Evolutionary conservation across 2,113 vertebrate genomes (phyloP), one percentile per base, ranked within the genome.

Genomic region (Gymnogyps californianus): DNA sequence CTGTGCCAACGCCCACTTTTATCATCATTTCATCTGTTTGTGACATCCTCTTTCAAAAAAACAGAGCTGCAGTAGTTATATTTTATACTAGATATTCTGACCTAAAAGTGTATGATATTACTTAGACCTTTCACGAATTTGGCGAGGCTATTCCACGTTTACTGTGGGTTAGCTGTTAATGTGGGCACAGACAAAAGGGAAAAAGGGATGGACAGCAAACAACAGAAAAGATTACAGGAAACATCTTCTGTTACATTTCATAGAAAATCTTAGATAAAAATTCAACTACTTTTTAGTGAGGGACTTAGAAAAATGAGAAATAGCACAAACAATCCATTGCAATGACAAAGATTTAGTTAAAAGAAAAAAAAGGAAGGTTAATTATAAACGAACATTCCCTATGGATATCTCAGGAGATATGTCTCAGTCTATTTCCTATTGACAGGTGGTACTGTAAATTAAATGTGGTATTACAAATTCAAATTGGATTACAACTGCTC

Each of bases 361-460:
- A 96, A 91, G 87, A 88, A 82, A 93, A 96, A 93, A 87, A 90
- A 80, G 66, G 26, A 28, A 93, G 78, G 86, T 95, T 98, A 96
- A 97, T 97, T 98, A 94, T 96, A 98, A 96, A 94, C 96, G 86
- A 97, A 89, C 92, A 96, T 97, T 98, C 96, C 96, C 95, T 96
- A 92, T 89, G 81, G 97, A 97, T 97, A 94, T 75, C 83, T 98
- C 89, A 93, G 84, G 85, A 97, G 89, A 91, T 96, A 76, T 16
- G 40, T 94, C 87, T 97, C 95, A 96, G 94, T 96, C 92, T 97
- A 74, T 97, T 98, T 98, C 81, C 91, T 98, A 95, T 96, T 98
- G 97, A 98, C 98, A 98, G 97, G 98, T 98, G 96, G 96, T 79
- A 95, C 93, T 95, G 87, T 95, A 97, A 98, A 98, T 96, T 97